Conservation (phyloP, 1,140 invertebrate species). For the Aphelenchoides besseyi region DNA sequence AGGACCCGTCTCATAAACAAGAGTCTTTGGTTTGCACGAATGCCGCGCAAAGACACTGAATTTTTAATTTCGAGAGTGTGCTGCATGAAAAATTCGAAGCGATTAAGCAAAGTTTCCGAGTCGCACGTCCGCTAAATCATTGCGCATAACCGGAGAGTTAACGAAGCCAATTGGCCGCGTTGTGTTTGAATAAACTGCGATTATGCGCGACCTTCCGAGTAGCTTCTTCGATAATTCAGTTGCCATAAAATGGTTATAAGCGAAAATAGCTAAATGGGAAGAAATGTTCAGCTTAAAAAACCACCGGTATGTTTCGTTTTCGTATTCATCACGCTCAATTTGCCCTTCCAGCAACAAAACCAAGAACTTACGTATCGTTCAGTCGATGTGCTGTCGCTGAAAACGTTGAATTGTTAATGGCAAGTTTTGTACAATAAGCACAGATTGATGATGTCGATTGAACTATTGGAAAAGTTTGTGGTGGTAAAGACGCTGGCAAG, state of each 20-base stretch:
- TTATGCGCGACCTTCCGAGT: too few relatives aligned
- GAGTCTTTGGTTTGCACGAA: background rate
- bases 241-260: too few relatives aligned
- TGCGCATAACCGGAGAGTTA: background rate
- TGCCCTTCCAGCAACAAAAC: too few relatives aligned
- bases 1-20: background rate
- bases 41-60: background rate
- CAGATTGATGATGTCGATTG: background rate
- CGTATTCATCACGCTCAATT: too few relatives aligned
- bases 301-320: too few relatives aligned
- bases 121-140: background rate
- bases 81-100: conserved; percentile 3
- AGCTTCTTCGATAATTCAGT: too few relatives aligned
- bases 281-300: too few relatives aligned
- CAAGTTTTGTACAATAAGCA: background rate
- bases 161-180: background rate
- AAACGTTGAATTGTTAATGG: background rate
- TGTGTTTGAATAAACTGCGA: too few relatives aligned
- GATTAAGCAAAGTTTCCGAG: background rate
- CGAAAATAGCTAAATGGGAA: too few relatives aligned
- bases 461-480: background rate
- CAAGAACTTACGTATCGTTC: background rate
- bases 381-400: background rate
- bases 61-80: background rate
- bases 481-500: background rate